Evolutionary conservation across 2,797 vertebrate species (phyloP), one percentile per base, ranked within the genome.

Genomic region (Pachyuromys duprasi): DNA sequence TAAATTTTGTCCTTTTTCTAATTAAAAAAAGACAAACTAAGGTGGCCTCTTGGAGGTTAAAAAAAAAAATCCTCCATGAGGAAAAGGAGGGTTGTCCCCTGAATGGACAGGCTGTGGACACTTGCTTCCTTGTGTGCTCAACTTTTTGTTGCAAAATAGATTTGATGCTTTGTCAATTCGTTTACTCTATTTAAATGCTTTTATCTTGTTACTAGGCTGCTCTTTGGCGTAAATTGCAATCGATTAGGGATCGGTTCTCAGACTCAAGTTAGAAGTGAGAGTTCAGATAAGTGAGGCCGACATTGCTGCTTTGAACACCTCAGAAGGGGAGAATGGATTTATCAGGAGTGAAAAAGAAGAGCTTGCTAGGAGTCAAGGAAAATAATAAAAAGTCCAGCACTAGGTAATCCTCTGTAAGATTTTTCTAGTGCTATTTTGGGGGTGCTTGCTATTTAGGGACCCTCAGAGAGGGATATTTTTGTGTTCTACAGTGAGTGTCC

Each of bases 281-380:
- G 98, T 98, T 98, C 97, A 98, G 97, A 97, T 96, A 97, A 98
- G 89, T 96, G 97, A 97, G 97, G 86, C 93, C 97, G 80, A 97
- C 81, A 45, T 94, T 98, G 95, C 97, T 97, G 97, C 97, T 98
- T 97, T 98, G 97, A 98, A 97, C 97, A 33, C 91, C 88, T 98
- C 97, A 79, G 70, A 98, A 98, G 97, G 96, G 95, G 95, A 97
- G 95, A 97, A 98, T 98, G 96, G 98, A 98, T 89, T 98, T 98
- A 97, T 90, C 97, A 98, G 98, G 96, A 98, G 97, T 98, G 97
- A 98, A 98, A 98, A 98, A 98, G 97, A 98, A 98, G 96, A 98
- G 97, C 97, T 98, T 98, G 97, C 98, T 98, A 97, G 98, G 97
- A 97, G 96, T 98, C 95, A 98, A 95, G 97, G 97, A 98, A 97